A percentile compares a stretch with the other conserved stretches of the same genome.
phyloP scores from a whole-genome alignment of 2,113 vertebrate species.

The Gnathonemus longibarbis region DNA sequence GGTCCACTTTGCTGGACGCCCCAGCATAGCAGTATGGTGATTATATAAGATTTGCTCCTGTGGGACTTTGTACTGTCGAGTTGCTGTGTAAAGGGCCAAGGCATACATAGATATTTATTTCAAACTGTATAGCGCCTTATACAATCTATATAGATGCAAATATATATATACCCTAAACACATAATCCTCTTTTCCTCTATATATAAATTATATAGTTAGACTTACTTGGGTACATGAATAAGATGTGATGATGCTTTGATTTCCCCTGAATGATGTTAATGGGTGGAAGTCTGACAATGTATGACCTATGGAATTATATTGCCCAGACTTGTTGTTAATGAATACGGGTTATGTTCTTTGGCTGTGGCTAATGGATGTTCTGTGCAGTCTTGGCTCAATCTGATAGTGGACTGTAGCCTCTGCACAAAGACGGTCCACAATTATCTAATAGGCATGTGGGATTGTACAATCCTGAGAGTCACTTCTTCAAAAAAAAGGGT shows the following conservation, averaged over 20 bases:
- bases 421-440: not conserved
- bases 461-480: not conserved
- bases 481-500: not conserved
- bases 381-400: not conserved
- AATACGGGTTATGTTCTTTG: not conserved
- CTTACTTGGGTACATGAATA: slow-evolving; percentile 7
- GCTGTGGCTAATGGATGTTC: not conserved
- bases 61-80: not conserved
- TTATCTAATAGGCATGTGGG: not conserved
- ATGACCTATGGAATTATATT: slow-evolving; percentile 1
- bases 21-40: not conserved
- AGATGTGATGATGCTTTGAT: slow-evolving; percentile 9
- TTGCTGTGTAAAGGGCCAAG: not conserved
- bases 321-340: not conserved
- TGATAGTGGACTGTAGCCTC: not conserved
- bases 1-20: not conserved
- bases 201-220: slow-evolving; percentile 16
- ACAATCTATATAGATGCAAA: slow-evolving; percentile 1
- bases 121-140: slow-evolving; percentile 12
- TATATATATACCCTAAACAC: slow-evolving; percentile 11
- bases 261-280: not conserved
- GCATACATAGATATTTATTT: slow-evolving; percentile 21
- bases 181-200: slow-evolving; percentile 17
- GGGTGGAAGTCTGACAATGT: not conserved
- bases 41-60: not conserved